Evolutionary conservation across 2,113 vertebrate species (phyloP), one percentile per base, ranked within the genome.

Genomic region (Pseudorasbora parva): DNA sequence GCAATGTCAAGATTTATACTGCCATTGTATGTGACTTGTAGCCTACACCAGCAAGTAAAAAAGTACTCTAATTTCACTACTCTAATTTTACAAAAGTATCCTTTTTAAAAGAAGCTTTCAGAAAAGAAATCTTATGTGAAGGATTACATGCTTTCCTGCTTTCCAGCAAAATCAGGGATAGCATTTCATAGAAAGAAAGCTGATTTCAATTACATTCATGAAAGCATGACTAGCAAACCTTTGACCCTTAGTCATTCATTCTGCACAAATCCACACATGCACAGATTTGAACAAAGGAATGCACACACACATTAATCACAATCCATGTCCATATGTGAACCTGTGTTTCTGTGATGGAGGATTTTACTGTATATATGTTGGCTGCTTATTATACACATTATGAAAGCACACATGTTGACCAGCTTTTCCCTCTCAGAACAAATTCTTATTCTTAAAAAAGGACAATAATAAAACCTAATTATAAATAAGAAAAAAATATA

Each of bases 291-390:
- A 68, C 30, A 68, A 23, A 25, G 41, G 41, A 47, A 72, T 45
- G 69, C 12, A 2, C 30, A 5, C 10, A 43, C 21, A 47, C 69
- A 10, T 23, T 72, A 45, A 47, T 47, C 69, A 45, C 69, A 72
- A 47, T 72, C 5, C 43, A 15, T 47, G 11, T 23, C 68, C 21
- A 71, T 71, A 72, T 72, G 19, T 71, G 15, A 2, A 30, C 25
- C 27, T 17, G 45, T 64, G 17, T 37, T 21, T 75, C 8, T 56
- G 47, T 33, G 25, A 21, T 83, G 82, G 87, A 79, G 89, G 81
- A 89, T 83, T 87, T 84, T 89, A 90, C 88, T 84, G 69, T 74
- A 84, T 7, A 43, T 90, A 93, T 93, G 90, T 89, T 88, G 87
- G 86, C 84, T 83, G 43, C 84, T 90, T 90, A 90, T 91, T 90